Conservation (phyloP, 2,888 invertebrate species). For the Crossocerus cetratus region DNA sequence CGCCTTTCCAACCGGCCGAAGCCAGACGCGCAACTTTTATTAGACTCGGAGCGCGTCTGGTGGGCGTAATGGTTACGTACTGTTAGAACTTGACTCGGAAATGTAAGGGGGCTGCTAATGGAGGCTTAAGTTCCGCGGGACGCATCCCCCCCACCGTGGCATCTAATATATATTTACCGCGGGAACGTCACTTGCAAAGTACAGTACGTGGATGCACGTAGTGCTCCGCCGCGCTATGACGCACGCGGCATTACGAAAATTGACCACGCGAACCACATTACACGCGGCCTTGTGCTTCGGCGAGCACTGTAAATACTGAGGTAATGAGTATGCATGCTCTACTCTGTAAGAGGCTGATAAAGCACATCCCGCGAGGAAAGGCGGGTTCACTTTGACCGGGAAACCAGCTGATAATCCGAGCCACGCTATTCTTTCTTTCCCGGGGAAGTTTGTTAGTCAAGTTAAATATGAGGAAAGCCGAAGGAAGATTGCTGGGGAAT, state of each 20-base stretch:
- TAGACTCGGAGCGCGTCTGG: background rate
- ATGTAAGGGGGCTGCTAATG: background rate
- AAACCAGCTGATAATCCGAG: no score
- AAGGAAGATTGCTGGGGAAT: no score
- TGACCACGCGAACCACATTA: conserved; percentile 48
- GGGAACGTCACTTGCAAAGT: no score
- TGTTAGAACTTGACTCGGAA: background rate
- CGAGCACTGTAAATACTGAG: conserved; percentile 47
- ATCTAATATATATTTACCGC: no score
- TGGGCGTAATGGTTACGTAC: background rate
- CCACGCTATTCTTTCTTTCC: no score
- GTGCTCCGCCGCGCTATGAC: conserved; percentile 35
- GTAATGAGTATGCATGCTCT: conserved; percentile 39
- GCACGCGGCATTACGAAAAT: conserved; percentile 42
- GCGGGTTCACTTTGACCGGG: no score
- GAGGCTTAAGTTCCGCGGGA: background rate
- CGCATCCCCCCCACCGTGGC: background rate
- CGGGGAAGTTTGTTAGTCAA: no score
- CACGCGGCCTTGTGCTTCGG: conserved; percentile 32
- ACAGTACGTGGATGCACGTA: conserved; percentile 21
- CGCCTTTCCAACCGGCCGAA: conserved; percentile 15
- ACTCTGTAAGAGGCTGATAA: conserved; percentile 15
- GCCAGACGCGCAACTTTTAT: background rate
- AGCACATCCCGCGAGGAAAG: background rate
- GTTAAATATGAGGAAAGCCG: no score